phyloP scores from a whole-genome alignment of 2,888 invertebrate genomes.

The Hartigia nigra region DNA sequence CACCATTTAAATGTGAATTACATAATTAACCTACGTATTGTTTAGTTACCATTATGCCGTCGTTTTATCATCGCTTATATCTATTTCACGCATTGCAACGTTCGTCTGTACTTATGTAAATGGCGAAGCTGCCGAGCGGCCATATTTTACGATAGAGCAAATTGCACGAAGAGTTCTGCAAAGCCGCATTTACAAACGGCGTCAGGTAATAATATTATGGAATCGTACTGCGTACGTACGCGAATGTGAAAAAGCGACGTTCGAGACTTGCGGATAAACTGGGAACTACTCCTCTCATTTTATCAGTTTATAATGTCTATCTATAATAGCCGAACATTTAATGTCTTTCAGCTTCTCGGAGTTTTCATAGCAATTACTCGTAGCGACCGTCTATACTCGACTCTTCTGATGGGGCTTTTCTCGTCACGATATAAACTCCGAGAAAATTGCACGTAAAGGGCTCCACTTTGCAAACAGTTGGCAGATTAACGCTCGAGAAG shows the following conservation, averaged over 20 bases:
- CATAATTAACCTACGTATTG: conserved; percentile 56
- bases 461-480: not conserved
- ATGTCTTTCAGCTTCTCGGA: not conserved
- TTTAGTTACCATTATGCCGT: conserved; percentile 48
- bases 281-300: not conserved
- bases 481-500: not conserved
- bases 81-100: conserved; percentile 53
- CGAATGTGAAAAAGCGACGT: not conserved
- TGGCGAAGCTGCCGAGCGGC: conserved; percentile 15
- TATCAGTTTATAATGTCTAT: not conserved
- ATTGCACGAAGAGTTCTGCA: conserved; percentile 13
- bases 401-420: not conserved
- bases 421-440: not conserved
- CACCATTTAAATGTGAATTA: conserved; percentile 53
- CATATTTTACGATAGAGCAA: conserved; percentile 17
- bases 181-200: not conserved
- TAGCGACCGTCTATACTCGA: not conserved
- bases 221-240: not conserved
- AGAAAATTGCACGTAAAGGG: conserved; percentile 2
- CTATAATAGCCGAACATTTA: not conserved
- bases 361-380: not conserved
- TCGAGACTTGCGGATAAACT: not conserved
- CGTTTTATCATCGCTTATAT: conserved; percentile 50
- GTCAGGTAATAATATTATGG: not conserved
- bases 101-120: conserved; percentile 40